These are phyloP conservation scores for Ciconia stormi DNA, from an alignment of 2,113 vertebrate species.

Conservation along the genomic window DNA sequence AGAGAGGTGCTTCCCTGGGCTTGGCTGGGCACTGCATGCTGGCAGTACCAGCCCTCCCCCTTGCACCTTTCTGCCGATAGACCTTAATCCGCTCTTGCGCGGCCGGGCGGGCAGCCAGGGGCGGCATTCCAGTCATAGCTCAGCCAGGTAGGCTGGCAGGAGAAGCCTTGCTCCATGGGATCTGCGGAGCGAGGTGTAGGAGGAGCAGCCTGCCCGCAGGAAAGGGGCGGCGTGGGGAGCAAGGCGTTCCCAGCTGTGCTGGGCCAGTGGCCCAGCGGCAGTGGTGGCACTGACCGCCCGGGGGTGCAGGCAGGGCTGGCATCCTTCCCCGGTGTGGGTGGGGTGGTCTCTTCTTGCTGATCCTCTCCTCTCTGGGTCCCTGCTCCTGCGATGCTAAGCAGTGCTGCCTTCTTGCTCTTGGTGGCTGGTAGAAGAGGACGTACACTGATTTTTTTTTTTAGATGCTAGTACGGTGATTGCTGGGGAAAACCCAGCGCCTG, in stretches of 20 bases:
- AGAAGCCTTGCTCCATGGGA: not conserved
- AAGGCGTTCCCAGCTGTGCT: not conserved
- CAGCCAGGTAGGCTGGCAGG: slow-evolving; percentile 42
- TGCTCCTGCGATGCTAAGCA: fast-evolving
- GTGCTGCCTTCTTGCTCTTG: not conserved
- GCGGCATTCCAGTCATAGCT: slow-evolving; percentile 54
- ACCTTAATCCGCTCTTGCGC: not conserved
- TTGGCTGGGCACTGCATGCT: not conserved
- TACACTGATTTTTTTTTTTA: not conserved
- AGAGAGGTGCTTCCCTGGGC: not conserved
- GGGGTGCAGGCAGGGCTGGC: not conserved
- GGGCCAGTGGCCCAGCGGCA: not conserved
- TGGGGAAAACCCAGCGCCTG: not conserved
- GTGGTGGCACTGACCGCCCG: not conserved
- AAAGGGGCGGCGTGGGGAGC: not conserved
- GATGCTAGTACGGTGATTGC: not conserved
- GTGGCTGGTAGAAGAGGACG: not conserved
- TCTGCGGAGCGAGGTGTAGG: not conserved
- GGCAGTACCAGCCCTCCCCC: not conserved
- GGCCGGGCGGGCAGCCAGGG: not conserved
- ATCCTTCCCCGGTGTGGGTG: fast-evolving
- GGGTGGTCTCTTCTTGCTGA: not conserved
- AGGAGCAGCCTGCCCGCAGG: not conserved
- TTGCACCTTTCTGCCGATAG: not conserved
- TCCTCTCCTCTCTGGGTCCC: not conserved